Evolutionary conservation across 2,113 vertebrate genomes (phyloP), one percentile per base, ranked within the genome.

Genomic region (Melanotaenia duboulayi): DNA sequence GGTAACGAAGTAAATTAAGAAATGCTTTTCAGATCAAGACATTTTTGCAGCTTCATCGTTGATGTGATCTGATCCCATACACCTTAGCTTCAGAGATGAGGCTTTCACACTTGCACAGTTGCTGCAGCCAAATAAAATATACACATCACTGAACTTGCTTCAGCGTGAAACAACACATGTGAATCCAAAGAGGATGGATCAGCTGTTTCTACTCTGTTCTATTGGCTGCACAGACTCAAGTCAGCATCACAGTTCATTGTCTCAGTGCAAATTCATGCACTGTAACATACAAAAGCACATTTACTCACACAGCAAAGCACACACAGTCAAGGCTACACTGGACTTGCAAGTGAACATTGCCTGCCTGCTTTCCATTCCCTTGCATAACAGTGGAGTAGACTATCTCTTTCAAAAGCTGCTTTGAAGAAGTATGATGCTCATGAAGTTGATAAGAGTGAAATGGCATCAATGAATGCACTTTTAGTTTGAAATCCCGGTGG

Each of bases 131-230:
- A 42, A 65, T 51, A 39, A 74, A 59, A 57, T 23, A 7, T 16
- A 64, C 76, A 69, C 71, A 52, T 24, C 59, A 48, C 11, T 59
- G 66, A 65, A 48, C 46, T 46, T 46, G 17, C 14, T 49, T 24
- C n/a, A 6, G 20, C 51, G 64, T 56, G 63, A 76, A 48, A 62
- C 50, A 55, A 63, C 62, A 56, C 64, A 56, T 70, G 64, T 67
- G 65, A 35, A 40, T 65, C 72, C 13, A 37, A 52, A 62, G 77
- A 61, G 60, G 58, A 56, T 37, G 56, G 58, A 71, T 75, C 78
- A 86, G 71, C 20, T 9, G 52, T 78, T 83, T 80, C 72, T 68
- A 72, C 48, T 76, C 58, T 40, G 69, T 78, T 92, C 74, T 67
- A 4, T 14, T 76, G 44, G 48, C 62, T 89, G 80, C 67, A 62